phyloP scores from a whole-genome alignment of 92 coral and sea anemone species.

The Epizoanthus scotinus region DNA sequence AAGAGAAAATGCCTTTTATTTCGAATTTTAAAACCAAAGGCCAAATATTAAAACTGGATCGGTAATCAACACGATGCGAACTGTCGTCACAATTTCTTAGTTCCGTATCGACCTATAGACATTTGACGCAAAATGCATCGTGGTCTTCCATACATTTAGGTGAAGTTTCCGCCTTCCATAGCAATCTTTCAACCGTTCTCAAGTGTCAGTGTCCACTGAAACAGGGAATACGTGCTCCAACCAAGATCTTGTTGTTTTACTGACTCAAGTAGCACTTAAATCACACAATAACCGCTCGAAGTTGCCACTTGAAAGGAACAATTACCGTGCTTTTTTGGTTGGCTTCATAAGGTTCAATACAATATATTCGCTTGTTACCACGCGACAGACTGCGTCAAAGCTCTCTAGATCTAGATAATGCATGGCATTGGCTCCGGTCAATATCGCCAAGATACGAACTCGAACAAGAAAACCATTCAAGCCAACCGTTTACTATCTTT shows the following conservation, averaged over 20 bases:
- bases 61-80: too few species aligned
- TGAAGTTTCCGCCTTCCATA: background rate
- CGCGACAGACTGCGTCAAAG: constrained; percentile 14
- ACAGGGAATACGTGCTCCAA: background rate
- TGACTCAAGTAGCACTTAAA: background rate
- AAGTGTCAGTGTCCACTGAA: background rate
- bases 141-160: background rate
- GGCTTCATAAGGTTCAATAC: background rate
- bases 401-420: background rate
- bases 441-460: constrained; percentile 13
- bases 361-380: constrained; percentile 6
- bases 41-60: too few species aligned
- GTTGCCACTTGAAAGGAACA: background rate
- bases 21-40: too few species aligned
- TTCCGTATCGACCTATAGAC: too few species aligned
- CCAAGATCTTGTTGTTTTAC: background rate
- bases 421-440: background rate
- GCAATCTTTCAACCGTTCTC: background rate
- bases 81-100: too few species aligned
- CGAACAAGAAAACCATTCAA: background rate
- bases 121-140: too few species aligned
- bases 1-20: too few species aligned
- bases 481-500: background rate
- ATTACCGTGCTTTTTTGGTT: background rate
- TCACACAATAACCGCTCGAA: background rate